Evolutionary conservation across 2,113 vertebrate species (phyloP).

Genomic region (Aythya baeri): DNA sequence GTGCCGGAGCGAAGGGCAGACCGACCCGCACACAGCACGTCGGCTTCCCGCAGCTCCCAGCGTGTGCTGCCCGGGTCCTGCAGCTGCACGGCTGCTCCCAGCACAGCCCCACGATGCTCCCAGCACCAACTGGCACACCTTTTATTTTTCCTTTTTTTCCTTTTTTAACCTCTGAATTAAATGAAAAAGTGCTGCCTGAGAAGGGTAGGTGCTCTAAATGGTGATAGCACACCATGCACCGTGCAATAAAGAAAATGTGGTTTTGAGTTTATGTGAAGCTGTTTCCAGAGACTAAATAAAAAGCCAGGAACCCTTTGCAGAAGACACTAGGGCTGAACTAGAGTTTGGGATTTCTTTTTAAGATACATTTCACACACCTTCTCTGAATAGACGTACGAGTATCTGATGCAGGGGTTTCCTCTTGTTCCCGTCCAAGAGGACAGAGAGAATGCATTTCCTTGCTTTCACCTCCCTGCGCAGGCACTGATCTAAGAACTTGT

Average conservation of each 20-base stretch:
- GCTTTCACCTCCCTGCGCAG: background rate
- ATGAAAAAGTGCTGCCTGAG: background rate
- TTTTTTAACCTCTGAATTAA: background rate
- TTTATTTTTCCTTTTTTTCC: too few species aligned
- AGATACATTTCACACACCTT: background rate
- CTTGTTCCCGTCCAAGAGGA: background rate
- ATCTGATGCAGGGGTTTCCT: background rate
- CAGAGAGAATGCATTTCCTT: accelerated
- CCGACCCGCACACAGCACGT: accelerated
- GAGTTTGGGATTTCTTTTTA: background rate
- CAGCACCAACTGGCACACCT: accelerated
- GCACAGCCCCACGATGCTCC: background rate
- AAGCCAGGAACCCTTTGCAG: background rate
- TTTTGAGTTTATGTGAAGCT: background rate
- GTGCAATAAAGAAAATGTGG: accelerated
- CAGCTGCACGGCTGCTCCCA: background rate
- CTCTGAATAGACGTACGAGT: background rate
- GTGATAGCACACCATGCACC: background rate
- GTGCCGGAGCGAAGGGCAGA: background rate
- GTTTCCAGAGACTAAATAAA: background rate
- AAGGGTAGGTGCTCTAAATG: background rate
- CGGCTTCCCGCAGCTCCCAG: background rate
- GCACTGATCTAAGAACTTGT: background rate
- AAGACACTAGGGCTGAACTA: background rate
- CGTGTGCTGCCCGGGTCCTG: accelerated